Evolutionary conservation across 2,113 vertebrate species (phyloP).

Genomic region (Atlantisia rogersi): DNA sequence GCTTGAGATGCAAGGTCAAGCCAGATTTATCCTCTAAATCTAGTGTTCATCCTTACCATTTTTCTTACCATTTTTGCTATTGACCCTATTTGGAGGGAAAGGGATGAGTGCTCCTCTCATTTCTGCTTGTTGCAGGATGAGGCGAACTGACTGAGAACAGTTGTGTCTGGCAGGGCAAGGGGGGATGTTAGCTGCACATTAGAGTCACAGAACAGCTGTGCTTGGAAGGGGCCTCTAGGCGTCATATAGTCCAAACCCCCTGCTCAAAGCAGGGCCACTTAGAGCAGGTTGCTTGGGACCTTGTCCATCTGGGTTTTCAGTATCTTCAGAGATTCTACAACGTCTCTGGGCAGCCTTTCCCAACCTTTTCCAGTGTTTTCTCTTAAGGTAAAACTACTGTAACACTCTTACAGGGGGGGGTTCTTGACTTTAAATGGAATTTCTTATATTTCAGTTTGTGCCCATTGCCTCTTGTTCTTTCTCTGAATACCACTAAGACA

Average conservation of each 20-base stretch:
- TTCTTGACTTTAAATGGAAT: background rate
- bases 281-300: background rate
- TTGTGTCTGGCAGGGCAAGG: background rate
- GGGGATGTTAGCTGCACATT: background rate
- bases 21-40: background rate
- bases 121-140: background rate
- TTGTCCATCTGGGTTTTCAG: background rate
- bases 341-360: background rate
- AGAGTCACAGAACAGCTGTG: background rate
- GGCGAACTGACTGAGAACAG: background rate
- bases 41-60: background rate
- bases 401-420: rapidly evolving
- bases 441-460: background rate
- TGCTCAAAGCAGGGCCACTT: background rate
- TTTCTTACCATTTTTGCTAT: background rate
- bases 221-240: background rate
- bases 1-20: background rate
- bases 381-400: background rate
- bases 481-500: background rate
- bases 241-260: background rate
- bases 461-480: background rate
- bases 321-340: background rate
- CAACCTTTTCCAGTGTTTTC: background rate
- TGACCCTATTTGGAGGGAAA: background rate
- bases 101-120: background rate